Evolutionary conservation across 2,888 invertebrate genomes (phyloP), one percentile per base, ranked within the genome.

Genomic region (Dryocosmus kuriphilus): DNA sequence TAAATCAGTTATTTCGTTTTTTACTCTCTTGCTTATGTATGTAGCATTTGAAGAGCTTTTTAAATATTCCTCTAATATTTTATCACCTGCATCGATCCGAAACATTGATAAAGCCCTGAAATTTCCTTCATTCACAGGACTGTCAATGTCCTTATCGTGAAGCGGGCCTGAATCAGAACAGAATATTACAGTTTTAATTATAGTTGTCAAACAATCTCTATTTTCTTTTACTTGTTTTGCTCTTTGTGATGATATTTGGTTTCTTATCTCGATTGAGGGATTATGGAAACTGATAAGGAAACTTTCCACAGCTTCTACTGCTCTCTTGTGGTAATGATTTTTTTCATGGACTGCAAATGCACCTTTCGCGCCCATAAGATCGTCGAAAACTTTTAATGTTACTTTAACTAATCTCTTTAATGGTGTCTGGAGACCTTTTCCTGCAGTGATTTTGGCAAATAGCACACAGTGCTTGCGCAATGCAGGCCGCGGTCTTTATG

Each of bases 1-100:
- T n/a, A n/a, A n/a, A n/a, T n/a, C n/a, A n/a, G n/a, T n/a, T n/a
- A n/a, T n/a, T n/a, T n/a, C n/a, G n/a, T n/a, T n/a, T n/a, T n/a
- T n/a, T n/a, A n/a, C n/a, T n/a, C n/a, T n/a, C n/a, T n/a, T n/a
- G n/a, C n/a, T n/a, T n/a, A n/a, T n/a, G n/a, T n/a, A n/a, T n/a
- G n/a, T n/a, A n/a, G n/a, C n/a, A n/a, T n/a, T n/a, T n/a, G n/a
- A n/a, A n/a, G n/a, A n/a, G n/a, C n/a, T n/a, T n/a, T n/a, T n/a
- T n/a, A 87, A 74, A 81, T 88, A 85, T 27, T 80, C 30, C 76
- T 83, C 67, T 61, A 87, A 79, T 22, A 62, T 67, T 78, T 19
- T 73, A 67, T 88, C 87, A 30, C 87, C 86, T 76, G 83, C 74
- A 73, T 79, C 75, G 55, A 87, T 77, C 67, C 85, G 73, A 71